A percentile compares a stretch with the other conserved stretches of the same genome.
Evolutionary conservation across 2,113 vertebrate genomes (phyloP).

Genomic region (Xiphias gladius): DNA sequence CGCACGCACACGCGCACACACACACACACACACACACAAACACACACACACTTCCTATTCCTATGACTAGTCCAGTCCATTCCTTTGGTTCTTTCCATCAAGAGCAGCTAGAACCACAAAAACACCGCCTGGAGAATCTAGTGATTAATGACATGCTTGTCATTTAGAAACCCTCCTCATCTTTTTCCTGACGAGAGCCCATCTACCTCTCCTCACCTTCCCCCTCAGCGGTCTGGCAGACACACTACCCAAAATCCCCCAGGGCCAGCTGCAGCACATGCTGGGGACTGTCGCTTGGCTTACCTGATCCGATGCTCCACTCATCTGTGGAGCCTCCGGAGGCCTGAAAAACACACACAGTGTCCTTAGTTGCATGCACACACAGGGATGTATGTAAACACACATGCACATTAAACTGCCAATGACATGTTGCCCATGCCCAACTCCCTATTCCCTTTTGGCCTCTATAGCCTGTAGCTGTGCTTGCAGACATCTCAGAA

Average conservation of each 20-base stretch:
- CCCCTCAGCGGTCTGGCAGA: slow-evolving; percentile 64
- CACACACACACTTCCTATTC: slow-evolving; percentile 38
- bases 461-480: not conserved
- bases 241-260: slow-evolving; percentile 67
- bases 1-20: slow-evolving; percentile 20
- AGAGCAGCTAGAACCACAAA: slow-evolving; percentile 57
- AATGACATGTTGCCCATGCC: not conserved
- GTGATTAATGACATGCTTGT: slow-evolving; percentile 71
- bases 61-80: slow-evolving; percentile 50
- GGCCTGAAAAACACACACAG: slow-evolving; percentile 50
- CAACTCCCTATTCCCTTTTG: slow-evolving; percentile 20
- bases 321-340: slow-evolving; percentile 77
- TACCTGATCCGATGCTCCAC: slow-evolving; percentile 80
- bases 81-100: slow-evolving; percentile 58
- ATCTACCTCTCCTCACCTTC: slow-evolving; percentile 39
- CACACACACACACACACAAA: slow-evolving; percentile 25
- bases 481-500: slow-evolving; percentile 17
- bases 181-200: slow-evolving; percentile 57
- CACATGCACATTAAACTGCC: slow-evolving; percentile 22
- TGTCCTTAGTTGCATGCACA: slow-evolving; percentile 16
- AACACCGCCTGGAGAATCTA: slow-evolving; percentile 64
- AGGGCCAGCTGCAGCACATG: slow-evolving; percentile 73
- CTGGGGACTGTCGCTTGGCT: slow-evolving; percentile 72
- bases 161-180: slow-evolving; percentile 71
- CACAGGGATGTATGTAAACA: slow-evolving; percentile 2